A percentile compares a stretch with the other conserved stretches of the same genome.
Evolutionary conservation across 2,888 invertebrate species (phyloP).

Genomic region (Zaprionus obscuricornis): DNA sequence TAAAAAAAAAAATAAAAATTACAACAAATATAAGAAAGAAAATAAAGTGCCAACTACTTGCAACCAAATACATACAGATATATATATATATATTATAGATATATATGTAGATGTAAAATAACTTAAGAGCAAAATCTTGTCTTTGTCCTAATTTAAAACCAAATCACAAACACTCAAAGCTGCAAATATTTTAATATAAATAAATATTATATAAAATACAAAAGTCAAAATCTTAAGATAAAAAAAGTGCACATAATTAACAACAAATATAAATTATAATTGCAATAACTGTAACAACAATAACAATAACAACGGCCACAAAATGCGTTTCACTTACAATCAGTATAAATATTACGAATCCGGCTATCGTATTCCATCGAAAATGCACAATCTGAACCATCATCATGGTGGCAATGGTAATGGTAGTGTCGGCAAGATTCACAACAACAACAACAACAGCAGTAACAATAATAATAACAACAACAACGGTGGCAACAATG

Average conservation of each 20-base stretch:
- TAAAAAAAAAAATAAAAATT: conserved; percentile 11
- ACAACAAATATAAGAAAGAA: conserved; percentile 11
- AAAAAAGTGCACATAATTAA: too few relatives aligned
- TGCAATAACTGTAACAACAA: not conserved
- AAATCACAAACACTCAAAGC: conserved; percentile 18
- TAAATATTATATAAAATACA: conserved; percentile 4
- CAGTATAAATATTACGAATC: conserved; percentile 82
- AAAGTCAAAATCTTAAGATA: too few relatives aligned
- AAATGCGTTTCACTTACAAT: conserved; percentile 83
- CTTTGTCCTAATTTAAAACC: not conserved
- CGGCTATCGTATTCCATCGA: conserved; percentile 82
- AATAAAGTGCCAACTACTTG: conserved; percentile 30
- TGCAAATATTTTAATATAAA: conserved; percentile 14
- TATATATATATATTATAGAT: conserved; percentile 20
- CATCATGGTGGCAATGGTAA: conserved; percentile 43
- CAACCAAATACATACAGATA: conserved; percentile 32
- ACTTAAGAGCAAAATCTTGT: conserved; percentile 14
- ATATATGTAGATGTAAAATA: conserved; percentile 14
- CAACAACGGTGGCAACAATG: conserved; percentile 29
- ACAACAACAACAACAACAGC: conserved; percentile 30
- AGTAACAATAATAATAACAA: conserved; percentile 28
- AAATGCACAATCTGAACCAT: conserved; percentile 77
- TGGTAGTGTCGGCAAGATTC: conserved; percentile 37
- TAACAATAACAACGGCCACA: conserved; percentile 27
- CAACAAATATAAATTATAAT: conserved; percentile 1